Evolutionary conservation across 2,888 invertebrate species (phyloP), one percentile per base, ranked within the genome.

Genomic region (Platypus cylindrus): DNA sequence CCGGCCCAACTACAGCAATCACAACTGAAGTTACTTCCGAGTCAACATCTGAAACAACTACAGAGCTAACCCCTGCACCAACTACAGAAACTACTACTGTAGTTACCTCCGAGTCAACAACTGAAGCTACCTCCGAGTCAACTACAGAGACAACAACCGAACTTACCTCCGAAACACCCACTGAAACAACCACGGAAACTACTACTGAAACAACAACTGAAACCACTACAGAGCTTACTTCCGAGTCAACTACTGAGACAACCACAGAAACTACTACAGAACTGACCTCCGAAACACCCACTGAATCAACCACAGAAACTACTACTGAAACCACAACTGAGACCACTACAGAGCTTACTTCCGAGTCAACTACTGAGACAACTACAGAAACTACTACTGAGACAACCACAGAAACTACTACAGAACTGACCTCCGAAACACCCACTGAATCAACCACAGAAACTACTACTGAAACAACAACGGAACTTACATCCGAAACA

Each of bases 141-240:
- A 16, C 17, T 5, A 16, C 24, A 25, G 11, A 5, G 9, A n/a
- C 16, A 26, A 16, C 29, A 3, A 17, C 5, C 12, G 12, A 34
- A 15, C 5, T 14, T 13, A 30, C 20, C 15, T 14, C 24, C 34
- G 35, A 23, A 14, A 25, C 36, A 24, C 24, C 29, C 24, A 38
- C 37, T 24, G 37, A 32, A 24, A n/a, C n/a, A n/a, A 31, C 38
- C 28, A 26, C 17, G n/a, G 5, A 31, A 22, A 16, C 15, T 13
- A 30, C 18, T 13, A n/a, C 32, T 18, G 3, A n/a, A 17, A 24
- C 16, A 12, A 20, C 18, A 16, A 18, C 29, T 9, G 12, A 5
- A 3, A 7, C 20, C 14, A 14, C 3, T 14, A 28, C 28, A 32
- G 36, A 32, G 35, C 25, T 30, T 35, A 9, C 7, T 8, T 22